Evolutionary conservation across 1,140 invertebrate species (phyloP), one percentile per base, ranked within the genome.

Genomic region (Littorina saxatilis): DNA sequence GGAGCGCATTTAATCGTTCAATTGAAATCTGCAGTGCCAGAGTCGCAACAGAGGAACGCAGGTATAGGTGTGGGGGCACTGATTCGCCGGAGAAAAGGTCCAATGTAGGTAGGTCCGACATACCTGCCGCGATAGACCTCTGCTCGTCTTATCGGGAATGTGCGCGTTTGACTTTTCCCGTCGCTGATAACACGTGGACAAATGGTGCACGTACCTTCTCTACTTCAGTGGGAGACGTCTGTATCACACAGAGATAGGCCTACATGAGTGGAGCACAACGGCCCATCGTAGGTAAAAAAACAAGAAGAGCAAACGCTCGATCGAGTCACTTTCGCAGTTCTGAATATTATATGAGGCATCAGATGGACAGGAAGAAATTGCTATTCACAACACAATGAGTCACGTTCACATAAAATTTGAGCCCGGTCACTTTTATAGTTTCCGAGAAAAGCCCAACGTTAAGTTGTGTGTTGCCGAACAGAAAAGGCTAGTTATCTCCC

Each of bases 91-190:
- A 23, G 9, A 61, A 23, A 23, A 4, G 58, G 58, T 23, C 58
- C 4, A 23, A 23, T 23, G 27, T 11, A 23, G 7, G n/a, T 61
- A 61, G 20, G 27, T 17, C 43, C 5, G 43, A 47, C 43, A 47
- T 47, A 61, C 7, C n/a, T 5, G 58, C 4, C 5, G 58, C 9
- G 58, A 61, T 23, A 61, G 58, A 23, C 9, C 58, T 7, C 20
- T 61, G 58, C 58, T 61, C 58, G n/a, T 61, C 58, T 61, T 61
- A 61, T 61, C 58, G 27, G 58, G 20, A 61, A 61, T 29, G 20
- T n/a, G 27, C 58, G 58, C n/a, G 58, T 61, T 61, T 61, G 58
- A 7, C 58, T 61, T 7, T 61, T 29, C 58, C 20, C 20, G 7
- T 9, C 58, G 58, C 9, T 61, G n/a, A 61, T 13, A 5, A 61